Evolutionary conservation across 1,140 invertebrate genomes (phyloP), one percentile per base, ranked within the genome.

Genomic region (Drosophila trapezifrons): DNA sequence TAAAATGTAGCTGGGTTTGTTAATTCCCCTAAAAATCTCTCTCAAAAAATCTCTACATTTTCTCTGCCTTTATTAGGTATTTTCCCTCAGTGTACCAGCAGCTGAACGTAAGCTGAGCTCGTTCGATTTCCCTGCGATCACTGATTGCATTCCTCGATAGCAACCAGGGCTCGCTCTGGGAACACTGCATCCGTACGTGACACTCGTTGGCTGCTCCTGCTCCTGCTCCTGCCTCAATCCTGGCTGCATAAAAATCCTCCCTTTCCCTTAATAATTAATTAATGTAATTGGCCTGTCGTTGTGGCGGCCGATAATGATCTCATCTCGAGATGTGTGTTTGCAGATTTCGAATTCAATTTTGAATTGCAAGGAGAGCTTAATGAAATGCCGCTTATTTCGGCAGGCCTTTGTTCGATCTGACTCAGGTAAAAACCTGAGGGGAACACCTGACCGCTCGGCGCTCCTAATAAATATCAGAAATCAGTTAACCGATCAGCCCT

Each of bases 221-320:
- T 49, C 32, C 54, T 58, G 29, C 38, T 32, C 20, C 58, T 47
- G 46, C 32, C 20, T 29, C 60, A 66, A 40, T 69, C 64, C 67
- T 70, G 49, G 40, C 42, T 8, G 40, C 25, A 8, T 22, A 29
- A n/a, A 18, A 40, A 43, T 37, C 55, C 27, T 20, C 38, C 49
- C n/a, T 25, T 17, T 45, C 22, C 64, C 84, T 87, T 90, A 90
- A 90, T 90, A 90, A 90, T 90, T 90, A 90, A 90, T 90, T 90
- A 90, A 90, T 90, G 87, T 90, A 90, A 90, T 90, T 90, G 87
- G 87, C 82, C 87, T 90, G 87, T 90, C 87, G 87, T 90, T 90
- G 87, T 90, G 77, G 69, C 59, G 56, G 56, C 72, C 78, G 87
- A 90, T 87, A 90, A 90, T 90, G 82, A 90, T 90, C 87, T 80